These are phyloP conservation scores for Panonychus citri DNA, from an alignment of 1,140 invertebrate species.

Conservation along the genomic window DNA sequence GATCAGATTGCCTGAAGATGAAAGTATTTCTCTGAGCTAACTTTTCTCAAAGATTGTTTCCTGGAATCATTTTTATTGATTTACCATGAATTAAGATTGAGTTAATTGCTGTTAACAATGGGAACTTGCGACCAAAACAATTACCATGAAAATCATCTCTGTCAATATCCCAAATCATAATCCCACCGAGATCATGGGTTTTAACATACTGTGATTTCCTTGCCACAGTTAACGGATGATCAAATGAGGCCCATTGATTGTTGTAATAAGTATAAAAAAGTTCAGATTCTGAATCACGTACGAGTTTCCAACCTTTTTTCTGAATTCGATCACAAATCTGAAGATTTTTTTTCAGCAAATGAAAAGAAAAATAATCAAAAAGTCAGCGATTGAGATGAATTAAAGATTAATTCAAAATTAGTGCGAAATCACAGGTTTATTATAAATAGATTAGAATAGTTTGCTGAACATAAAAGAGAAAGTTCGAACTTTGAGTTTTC, in stretches of 20 bases:
- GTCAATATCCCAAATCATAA: slow-evolving; percentile 26
- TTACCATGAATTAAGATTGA: background rate
- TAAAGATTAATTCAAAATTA: too few relatives aligned
- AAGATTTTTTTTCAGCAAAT: too few relatives aligned
- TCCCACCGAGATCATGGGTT: slow-evolving; percentile 20
- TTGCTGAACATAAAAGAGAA: too few relatives aligned
- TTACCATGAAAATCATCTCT: slow-evolving; percentile 20
- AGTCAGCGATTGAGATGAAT: too few relatives aligned
- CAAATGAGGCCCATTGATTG: background rate
- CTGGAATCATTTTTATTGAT: too few relatives aligned
- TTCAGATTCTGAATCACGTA: background rate
- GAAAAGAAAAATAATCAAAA: too few relatives aligned
- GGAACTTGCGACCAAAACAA: slow-evolving; percentile 12
- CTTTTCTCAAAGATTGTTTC: too few relatives aligned
- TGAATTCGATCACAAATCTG: background rate
- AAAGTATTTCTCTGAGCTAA: too few relatives aligned
- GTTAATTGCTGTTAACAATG: slow-evolving; percentile 10
- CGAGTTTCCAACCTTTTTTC: background rate
- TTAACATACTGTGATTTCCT: slow-evolving; percentile 28
- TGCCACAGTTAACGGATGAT: slow-evolving; percentile 28
- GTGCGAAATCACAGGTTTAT: too few relatives aligned
- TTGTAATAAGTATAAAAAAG: background rate
- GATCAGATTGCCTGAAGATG: too few relatives aligned
- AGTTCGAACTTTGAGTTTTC: too few relatives aligned
- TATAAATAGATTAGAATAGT: too few relatives aligned